phyloP scores from a whole-genome alignment of 37 sponge, comb jelly and placozoan species.

The Haliclona indistincta region DNA sequence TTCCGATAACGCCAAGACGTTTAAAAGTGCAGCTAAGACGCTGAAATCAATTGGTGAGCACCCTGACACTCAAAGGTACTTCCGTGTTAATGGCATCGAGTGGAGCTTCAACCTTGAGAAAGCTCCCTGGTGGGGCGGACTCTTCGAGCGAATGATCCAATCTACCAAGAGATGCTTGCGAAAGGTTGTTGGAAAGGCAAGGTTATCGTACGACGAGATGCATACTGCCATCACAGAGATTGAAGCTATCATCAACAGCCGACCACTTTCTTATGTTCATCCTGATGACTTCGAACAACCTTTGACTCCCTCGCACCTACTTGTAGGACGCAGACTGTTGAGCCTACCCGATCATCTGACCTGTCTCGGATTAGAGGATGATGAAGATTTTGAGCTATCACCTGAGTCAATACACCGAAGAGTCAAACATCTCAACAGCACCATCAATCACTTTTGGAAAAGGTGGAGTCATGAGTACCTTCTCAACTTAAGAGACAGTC shows the following conservation, averaged over 20 bases:
- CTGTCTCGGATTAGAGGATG: constrained; percentile 19
- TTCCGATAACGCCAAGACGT: constrained; percentile 55
- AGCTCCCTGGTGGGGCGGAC: constrained; percentile 62
- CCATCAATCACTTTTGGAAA: too few species aligned
- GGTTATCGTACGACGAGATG: constrained; percentile 46
- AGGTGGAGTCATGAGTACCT: constrained; percentile 48
- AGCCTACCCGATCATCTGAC: constrained; percentile 37
- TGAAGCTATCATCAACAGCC: constrained; percentile 35
- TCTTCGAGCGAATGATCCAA: constrained; percentile 41
- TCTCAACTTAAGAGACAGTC: constrained; percentile 30
- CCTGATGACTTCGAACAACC: constrained; percentile 40
- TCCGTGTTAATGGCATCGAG: constrained; percentile 16
- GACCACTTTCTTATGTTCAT: constrained; percentile 29
- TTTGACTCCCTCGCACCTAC: constrained; percentile 41
- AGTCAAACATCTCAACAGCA: constrained; percentile 47
- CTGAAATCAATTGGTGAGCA: constrained; percentile 9
- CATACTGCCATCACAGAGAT: constrained; percentile 34
- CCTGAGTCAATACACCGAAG: constrained; percentile 22
- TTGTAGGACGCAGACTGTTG: constrained; percentile 47
- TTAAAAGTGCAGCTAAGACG: constrained; percentile 40
- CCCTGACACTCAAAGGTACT: constrained; percentile 7
- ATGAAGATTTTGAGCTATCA: constrained; percentile 31
- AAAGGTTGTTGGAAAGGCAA: constrained; percentile 45
- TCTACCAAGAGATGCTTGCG: constrained; percentile 40
- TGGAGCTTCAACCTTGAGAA: constrained; percentile 56